Conservation (phyloP, 2,797 vertebrate species). For the Spea hammondii region DNA sequence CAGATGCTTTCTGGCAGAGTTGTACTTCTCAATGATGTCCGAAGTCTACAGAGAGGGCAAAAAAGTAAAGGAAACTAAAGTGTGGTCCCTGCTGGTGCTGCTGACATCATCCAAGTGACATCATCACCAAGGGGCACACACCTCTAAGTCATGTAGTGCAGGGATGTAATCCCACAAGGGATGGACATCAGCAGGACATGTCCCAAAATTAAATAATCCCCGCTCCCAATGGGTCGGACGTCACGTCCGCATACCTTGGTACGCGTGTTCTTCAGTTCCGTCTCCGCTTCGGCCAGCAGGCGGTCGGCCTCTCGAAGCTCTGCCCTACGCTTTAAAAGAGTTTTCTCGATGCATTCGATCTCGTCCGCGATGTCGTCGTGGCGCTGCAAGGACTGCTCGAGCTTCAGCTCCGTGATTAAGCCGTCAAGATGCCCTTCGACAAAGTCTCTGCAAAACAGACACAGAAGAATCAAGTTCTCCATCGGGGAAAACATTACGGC, state of each 20-base stretch:
- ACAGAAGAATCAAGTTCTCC: neutral
- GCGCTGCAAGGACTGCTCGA: constrained; percentile 65
- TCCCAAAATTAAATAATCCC: no score
- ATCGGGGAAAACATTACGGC: neutral
- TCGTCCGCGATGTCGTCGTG: constrained; percentile 72
- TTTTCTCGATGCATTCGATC: constrained; percentile 81
- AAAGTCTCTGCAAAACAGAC: constrained; percentile 61
- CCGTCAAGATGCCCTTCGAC: constrained; percentile 58
- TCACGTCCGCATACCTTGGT: constrained; percentile 66
- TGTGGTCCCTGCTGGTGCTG: no score
- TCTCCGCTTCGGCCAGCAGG: constrained; percentile 78
- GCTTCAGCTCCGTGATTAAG: constrained; percentile 63
- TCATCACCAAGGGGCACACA: no score
- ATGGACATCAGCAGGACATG: no score
- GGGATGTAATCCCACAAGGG: no score
- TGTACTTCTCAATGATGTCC: constrained; percentile 65
- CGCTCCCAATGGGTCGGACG: no score
- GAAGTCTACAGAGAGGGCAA: constrained; percentile 66
- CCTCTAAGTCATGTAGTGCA: no score
- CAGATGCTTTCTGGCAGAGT: constrained; percentile 64
- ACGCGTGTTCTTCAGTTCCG: constrained; percentile 67
- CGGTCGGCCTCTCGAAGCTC: constrained; percentile 83
- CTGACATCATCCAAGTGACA: no score
- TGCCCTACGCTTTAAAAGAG: constrained; percentile 76
- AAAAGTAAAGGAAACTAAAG: neutral